Base-by-base conservation (phyloP, 64 coral and sea anemone genomes). In the Porites lutea region DNA sequence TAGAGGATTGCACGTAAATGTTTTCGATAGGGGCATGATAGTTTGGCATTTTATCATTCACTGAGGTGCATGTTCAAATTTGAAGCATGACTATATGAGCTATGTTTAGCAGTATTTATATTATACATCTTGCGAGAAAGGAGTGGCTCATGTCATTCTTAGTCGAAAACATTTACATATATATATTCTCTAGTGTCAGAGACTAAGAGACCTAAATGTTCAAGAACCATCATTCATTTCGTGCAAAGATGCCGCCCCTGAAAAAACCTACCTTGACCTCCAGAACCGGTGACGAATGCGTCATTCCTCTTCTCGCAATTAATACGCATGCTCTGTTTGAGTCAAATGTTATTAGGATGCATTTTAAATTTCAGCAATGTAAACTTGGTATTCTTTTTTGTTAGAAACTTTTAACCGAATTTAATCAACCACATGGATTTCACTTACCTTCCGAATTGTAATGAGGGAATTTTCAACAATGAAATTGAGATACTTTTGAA, bases 1-100 rank as follows among this genome's bases (percentile, higher is more conserved):
- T 68, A 21, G 3, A 0, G 10, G n/a, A 19, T 16, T 18, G 46
- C 44, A 82, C 57, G 79, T 82, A 82, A 69, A 84, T 50, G 81
- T 84, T 84, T 84, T 84, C 81, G 81, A 84, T 68, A 81, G 20
- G 69, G 81, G 81, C 81, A 68, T 68, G 81, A 68, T 62, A 4
- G 14, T 60, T 81, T 81, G 54, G 21, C 45, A 13, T 2, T 37
- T 21, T 79, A 63, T 82, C 59, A 37, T 37, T 16, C 44, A 69
- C 20, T 53, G 62, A 68, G 8, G 44, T 20, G 46, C 18, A 45
- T 62, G 58, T 61, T 62, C 13, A 46, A 81, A 80, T 3, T 61
- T 44, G 12, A 5, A 60, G 10, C 14, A 81, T 48, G 19, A 68
- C 15, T 44, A 19, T 12, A 21, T 65, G 18, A 65, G 18, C 13